These are phyloP conservation scores for Pluvianellus socialis DNA, from an alignment of 2,113 vertebrate genomes.

Conservation along the genomic window DNA sequence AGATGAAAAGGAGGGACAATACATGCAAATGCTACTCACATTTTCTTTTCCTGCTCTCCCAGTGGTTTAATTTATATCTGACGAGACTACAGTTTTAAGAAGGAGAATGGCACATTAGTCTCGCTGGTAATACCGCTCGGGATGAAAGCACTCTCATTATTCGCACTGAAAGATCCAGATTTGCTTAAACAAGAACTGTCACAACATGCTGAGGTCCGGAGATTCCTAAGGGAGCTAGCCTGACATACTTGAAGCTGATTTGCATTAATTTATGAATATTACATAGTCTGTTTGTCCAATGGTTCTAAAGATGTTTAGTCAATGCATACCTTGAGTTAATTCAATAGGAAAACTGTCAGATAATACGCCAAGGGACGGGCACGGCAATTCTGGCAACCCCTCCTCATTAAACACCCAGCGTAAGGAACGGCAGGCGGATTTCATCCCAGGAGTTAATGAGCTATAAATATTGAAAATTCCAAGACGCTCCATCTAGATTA, in stretches of 20 bases:
- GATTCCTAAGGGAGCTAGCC: slow-evolving; percentile 10
- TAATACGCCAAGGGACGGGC: not conserved
- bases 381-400: not conserved
- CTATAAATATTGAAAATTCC: not conserved
- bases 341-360: not conserved
- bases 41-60: not conserved
- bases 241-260: not conserved
- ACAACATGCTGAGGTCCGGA: slow-evolving; percentile 27
- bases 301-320: slow-evolving; percentile 11
- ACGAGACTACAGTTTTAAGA: not conserved
- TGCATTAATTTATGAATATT: not conserved
- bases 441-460: not conserved
- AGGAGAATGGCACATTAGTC: not conserved
- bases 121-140: not conserved
- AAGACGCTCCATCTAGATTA: not conserved
- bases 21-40: not conserved
- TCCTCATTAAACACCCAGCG: not conserved
- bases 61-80: not conserved
- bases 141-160: not conserved
- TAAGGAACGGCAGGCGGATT: not conserved
- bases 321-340: slow-evolving; percentile 43
- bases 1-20: not conserved
- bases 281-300: not conserved
- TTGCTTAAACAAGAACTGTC: slow-evolving; percentile 16
- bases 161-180: not conserved